These are phyloP conservation scores for Herpetotheres cachinnans DNA, from an alignment of 2,113 vertebrate genomes.

Conservation along the genomic window DNA sequence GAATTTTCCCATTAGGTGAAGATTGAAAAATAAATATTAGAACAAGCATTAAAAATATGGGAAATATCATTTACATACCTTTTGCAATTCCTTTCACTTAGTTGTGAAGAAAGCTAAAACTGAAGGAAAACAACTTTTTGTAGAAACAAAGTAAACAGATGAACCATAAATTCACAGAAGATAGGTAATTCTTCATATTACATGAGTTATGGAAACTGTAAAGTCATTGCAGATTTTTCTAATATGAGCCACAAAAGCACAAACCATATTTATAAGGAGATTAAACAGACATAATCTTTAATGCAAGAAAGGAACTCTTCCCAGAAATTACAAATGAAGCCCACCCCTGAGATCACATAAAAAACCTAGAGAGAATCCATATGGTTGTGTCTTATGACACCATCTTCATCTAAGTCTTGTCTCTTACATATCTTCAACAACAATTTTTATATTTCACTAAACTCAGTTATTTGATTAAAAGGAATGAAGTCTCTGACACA, in stretches of 20 bases:
- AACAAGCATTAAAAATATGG: not conserved
- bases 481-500: not conserved
- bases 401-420: not conserved
- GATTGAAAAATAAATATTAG: not conserved
- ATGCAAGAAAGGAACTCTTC: not conserved
- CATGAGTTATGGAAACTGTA: constrained; percentile 1
- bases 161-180: constrained; percentile 43
- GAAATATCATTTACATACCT: not conserved
- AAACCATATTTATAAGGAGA: constrained; percentile 27
- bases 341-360: not conserved
- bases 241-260: constrained; percentile 31
- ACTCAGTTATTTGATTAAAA: not conserved
- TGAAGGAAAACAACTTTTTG: not conserved
- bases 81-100: not conserved
- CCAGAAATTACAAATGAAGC: not conserved
- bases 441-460: not conserved
- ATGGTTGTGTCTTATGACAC: not conserved
- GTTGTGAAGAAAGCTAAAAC: not conserved
- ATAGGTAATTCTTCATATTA: constrained; percentile 44
- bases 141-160: constrained; percentile 45
- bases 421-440: not conserved
- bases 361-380: not conserved
- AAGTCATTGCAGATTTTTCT: constrained; percentile 39
- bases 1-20: not conserved
- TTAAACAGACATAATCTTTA: constrained; percentile 41